These are phyloP conservation scores for Monopterus albus DNA, from an alignment of 2,113 vertebrate genomes.

Conservation along the genomic window DNA sequence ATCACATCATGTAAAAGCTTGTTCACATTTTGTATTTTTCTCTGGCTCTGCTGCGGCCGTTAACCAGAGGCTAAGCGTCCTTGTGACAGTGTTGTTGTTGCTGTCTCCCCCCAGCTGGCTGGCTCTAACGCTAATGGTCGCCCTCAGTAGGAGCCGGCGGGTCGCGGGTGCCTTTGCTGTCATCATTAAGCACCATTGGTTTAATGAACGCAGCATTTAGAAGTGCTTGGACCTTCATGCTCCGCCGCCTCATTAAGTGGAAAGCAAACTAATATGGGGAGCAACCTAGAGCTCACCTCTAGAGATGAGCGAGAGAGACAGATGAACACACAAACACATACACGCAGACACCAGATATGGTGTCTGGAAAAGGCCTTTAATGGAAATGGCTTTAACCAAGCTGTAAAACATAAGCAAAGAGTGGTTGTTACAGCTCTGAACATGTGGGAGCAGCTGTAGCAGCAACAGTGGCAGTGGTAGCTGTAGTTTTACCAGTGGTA, in stretches of 20 bases:
- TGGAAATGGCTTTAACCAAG: constrained; percentile 22
- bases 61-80: constrained; percentile 66
- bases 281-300: constrained; percentile 85
- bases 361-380: constrained; percentile 37
- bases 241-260: constrained; percentile 82
- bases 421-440: neutral
- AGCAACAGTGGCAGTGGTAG: neutral
- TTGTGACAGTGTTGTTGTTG: constrained; percentile 72
- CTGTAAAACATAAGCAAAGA: constrained; percentile 14
- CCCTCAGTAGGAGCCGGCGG: constrained; percentile 74
- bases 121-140: constrained; percentile 71
- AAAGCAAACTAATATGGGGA: constrained; percentile 82
- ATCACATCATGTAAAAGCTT: neutral
- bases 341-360: neutral
- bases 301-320: constrained; percentile 58
- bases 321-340: constrained; percentile 4
- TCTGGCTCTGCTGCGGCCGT: constrained; percentile 37
- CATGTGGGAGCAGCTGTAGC: neutral
- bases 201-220: constrained; percentile 83
- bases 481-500: neutral
- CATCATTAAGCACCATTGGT: constrained; percentile 83
- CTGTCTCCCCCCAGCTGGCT: constrained; percentile 72
- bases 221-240: constrained; percentile 85
- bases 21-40: neutral
- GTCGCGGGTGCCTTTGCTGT: constrained; percentile 79